Base-by-base conservation (phyloP, 2,113 vertebrate genomes). In the Solea solea region DNA sequence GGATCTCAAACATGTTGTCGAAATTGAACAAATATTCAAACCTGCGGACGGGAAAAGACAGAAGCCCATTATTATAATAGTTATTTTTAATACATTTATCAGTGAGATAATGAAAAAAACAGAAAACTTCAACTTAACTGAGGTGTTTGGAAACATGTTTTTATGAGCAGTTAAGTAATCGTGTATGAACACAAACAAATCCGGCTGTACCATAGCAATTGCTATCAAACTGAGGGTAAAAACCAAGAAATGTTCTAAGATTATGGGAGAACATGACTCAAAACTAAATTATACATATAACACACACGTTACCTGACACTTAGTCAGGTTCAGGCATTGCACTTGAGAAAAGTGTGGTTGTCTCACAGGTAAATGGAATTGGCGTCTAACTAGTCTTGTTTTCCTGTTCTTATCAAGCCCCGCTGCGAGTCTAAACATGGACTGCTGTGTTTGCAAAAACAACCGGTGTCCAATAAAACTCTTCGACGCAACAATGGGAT, bases 21-120 rank as follows among this genome's bases (percentile, higher is more conserved):
- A 99, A 99, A 88, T 99, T 99, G 91, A 99, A 99, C 85, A 99
- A 94, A 86, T 99, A 99, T 86, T 99, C 98, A 65, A 99, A 99
- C 84, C 97, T 99, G 90, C 12, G 68, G 48, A 75, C 13, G 54
- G 68, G 28, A 39, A 16, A 53, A 34, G 5, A 34, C 13, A 54
- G 27, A 56, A 28, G 7, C 5, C 14, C 10, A 65, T 40, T 21
- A 21, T 21, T 21, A 21, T 21, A 21, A 21, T 21, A 21, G 21
- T 34, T 34, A 34, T 34, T 34, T 34, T 34, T 4, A 21, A 21
- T 21, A 21, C 21, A 21, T 21, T 21, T 34, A 34, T 34, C 5
- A 34, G 3, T 34, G 34, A 34, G 34, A 21, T 21, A 21, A 21
- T 21, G 21, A 21, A 21, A 21, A 21, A 21, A 21, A 21, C 34